Evolutionary conservation across 2,888 invertebrate genomes (phyloP).

Genomic region (Branchellion lobata): DNA sequence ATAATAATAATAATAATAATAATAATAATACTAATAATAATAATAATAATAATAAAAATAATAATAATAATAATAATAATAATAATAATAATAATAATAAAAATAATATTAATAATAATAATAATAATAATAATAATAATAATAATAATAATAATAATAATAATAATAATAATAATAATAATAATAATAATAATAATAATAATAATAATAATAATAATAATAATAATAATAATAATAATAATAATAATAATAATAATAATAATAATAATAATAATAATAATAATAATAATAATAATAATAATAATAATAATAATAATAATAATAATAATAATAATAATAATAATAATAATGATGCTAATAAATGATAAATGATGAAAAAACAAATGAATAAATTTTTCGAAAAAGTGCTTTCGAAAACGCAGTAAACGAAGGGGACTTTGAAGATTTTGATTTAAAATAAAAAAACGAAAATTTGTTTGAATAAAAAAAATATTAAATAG

Average conservation of each 20-base stretch:
- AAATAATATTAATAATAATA: constrained; percentile 8
- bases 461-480: too few relatives aligned
- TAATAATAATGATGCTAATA: neutral
- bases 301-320: constrained; percentile 20
- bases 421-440: too few relatives aligned
- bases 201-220: constrained; percentile 13
- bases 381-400: too few relatives aligned
- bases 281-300: constrained; percentile 13
- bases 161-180: constrained; percentile 24
- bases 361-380: too few relatives aligned
- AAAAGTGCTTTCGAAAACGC: too few relatives aligned
- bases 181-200: constrained; percentile 28
- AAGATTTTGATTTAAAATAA: too few relatives aligned
- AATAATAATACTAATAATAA: too few relatives aligned
- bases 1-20: too few relatives aligned
- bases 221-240: constrained; percentile 12
- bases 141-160: constrained; percentile 39
- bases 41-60: too few relatives aligned
- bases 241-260: constrained; percentile 16
- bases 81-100: too few relatives aligned
- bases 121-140: constrained; percentile 35
- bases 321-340: neutral
- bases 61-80: too few relatives aligned
- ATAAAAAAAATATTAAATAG: too few relatives aligned
- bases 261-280: constrained; percentile 25